phyloP scores from a whole-genome alignment of 2,888 invertebrate species.

The Ecdyonurus torrentis region DNA sequence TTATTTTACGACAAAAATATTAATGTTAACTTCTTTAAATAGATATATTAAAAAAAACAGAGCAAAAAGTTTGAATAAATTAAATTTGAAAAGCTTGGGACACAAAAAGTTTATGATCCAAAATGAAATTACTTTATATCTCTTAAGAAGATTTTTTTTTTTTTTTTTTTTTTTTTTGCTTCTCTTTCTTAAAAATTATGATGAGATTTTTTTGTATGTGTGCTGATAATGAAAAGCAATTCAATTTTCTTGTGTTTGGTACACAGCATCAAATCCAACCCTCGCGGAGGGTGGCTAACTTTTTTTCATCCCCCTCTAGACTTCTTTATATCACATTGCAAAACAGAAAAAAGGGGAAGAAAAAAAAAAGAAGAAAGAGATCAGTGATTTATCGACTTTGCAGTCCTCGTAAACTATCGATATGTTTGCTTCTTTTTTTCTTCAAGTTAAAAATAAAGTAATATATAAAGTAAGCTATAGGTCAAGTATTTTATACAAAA shows the following conservation, averaged over 20 bases:
- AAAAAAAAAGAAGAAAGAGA: background rate
- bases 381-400: conserved; percentile 3
- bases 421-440: too few relatives aligned
- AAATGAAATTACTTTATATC: too few relatives aligned
- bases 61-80: too few relatives aligned
- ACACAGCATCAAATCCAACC: background rate
- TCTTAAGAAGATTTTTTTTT: too few relatives aligned
- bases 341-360: background rate
- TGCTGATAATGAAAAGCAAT: conserved; percentile 2
- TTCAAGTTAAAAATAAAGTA: background rate
- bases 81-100: too few relatives aligned
- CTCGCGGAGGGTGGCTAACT: background rate
- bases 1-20: too few relatives aligned
- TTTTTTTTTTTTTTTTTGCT: too few relatives aligned
- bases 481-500: background rate
- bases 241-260: background rate
- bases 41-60: too few relatives aligned
- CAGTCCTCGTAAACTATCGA: background rate
- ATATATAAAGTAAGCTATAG: background rate
- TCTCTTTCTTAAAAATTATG: background rate
- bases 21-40: too few relatives aligned
- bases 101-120: too few relatives aligned
- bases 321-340: background rate
- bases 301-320: background rate
- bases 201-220: background rate